These are phyloP conservation scores for Acanthosoma haemorrhoidale DNA, from an alignment of 2,888 invertebrate genomes.

Conservation along the genomic window DNA sequence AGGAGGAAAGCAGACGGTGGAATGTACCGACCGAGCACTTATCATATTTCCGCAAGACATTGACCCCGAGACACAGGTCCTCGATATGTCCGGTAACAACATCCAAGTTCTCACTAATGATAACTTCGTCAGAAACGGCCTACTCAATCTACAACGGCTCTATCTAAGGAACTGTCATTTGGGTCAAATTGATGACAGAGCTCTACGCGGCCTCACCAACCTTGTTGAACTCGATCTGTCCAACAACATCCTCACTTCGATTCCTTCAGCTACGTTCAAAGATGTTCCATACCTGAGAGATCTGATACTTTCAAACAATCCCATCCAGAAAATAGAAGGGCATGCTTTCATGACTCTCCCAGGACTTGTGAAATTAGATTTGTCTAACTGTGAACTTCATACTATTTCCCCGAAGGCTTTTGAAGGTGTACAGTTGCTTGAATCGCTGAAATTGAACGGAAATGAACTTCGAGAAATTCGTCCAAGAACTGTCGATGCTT, in stretches of 20 bases:
- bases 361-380: slow-evolving; percentile 73
- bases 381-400: slow-evolving; percentile 75
- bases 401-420: slow-evolving; percentile 72
- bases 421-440: slow-evolving; percentile 67
- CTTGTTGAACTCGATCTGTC: slow-evolving; percentile 84
- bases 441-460: slow-evolving; percentile 72
- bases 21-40: slow-evolving; percentile 77
- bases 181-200: slow-evolving; percentile 76
- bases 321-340: slow-evolving; percentile 70
- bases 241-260: slow-evolving; percentile 70
- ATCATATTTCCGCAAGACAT: slow-evolving; percentile 80
- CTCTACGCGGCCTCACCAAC: slow-evolving; percentile 81
- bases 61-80: slow-evolving; percentile 82
- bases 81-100: slow-evolving; percentile 83
- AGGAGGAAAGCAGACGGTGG: slow-evolving; percentile 86
- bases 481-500: slow-evolving; percentile 65
- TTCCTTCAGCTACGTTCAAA: slow-evolving; percentile 73
- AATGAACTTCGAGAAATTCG: slow-evolving; percentile 74
- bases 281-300: slow-evolving; percentile 77
- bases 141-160: slow-evolving; percentile 80
- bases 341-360: slow-evolving; percentile 69
- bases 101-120: slow-evolving; percentile 75
- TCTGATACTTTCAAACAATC: slow-evolving; percentile 72
- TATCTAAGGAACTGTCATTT: slow-evolving; percentile 78
- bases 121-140: slow-evolving; percentile 72